Evolutionary conservation across 2,888 invertebrate species (phyloP), one percentile per base, ranked within the genome.

Genomic region (Drosophila monieri): DNA sequence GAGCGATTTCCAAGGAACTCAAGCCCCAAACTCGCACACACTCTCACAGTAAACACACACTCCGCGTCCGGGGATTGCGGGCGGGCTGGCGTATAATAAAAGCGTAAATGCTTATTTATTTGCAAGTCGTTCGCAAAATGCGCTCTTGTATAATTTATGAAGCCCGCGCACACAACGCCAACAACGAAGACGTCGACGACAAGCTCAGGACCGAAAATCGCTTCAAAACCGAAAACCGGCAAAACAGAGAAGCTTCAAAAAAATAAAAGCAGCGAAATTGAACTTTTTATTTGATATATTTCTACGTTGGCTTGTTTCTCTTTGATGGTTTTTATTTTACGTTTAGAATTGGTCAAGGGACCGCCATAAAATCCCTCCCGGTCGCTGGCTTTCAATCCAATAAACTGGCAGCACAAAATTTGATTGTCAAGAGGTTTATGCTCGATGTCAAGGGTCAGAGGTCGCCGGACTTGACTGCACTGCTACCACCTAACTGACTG

Each of bases 91-190:
- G 78, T n/a, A 85, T 76, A 85, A 88, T 83, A 85, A 88, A 88
- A 80, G 84, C 84, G 86, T 88, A 88, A 85, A 85, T 85, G 84
- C 84, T 88, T 88, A 85, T 85, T 85, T 85, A 85, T 85, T 85
- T 83, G 81, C 81, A 87, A 83, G 81, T 83, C 81, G 81, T 85
- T 83, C 85, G 76, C 78, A 72, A 86, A 80, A 86, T 84, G 78
- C 87, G 80, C 80, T 81, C 75, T 76, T 88, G 78, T 85, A 85
- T 85, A 83, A 85, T 85, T 85, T 85, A 85, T 85, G 84, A 85
- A 85, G 88, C 86, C 88, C 62, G 83, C 83, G 88, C 84, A 84
- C 86, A 86, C 88, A 73, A 84, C 75, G 62, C 15, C 88, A 73
- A 84, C 75, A 59, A 43, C 48, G 41, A 39, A 27, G 39, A 46